A percentile compares a stretch with the other conserved stretches of the same genome.
Evolutionary conservation across 1,140 invertebrate species (phyloP).

Genomic region (Panagrolaimus sp.): DNA sequence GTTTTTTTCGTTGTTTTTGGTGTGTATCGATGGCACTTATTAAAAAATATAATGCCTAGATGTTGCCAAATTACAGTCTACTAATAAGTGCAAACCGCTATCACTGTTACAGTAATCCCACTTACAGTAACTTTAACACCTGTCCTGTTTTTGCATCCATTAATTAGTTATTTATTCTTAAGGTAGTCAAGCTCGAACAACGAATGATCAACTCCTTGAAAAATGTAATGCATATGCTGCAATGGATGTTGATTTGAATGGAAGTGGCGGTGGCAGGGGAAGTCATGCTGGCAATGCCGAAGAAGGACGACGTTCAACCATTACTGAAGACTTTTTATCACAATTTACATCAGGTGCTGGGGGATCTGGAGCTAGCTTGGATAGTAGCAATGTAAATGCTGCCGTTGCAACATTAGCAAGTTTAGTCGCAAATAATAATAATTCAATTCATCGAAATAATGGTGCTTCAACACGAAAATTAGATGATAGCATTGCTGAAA

Average conservation of each 20-base stretch:
- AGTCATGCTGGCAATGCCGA: too few species aligned
- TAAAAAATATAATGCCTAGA: too few species aligned
- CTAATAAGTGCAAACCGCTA: too few species aligned
- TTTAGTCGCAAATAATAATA: constrained; percentile 7
- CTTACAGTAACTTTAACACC: too few species aligned
- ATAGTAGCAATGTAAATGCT: not conserved
- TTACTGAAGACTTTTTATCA: not conserved
- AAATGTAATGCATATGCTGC: constrained; percentile 27
- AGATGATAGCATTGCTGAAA: not conserved
- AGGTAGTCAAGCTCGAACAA: constrained; percentile 19
- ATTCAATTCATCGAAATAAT: constrained; percentile 1
- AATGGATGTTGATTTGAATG: not conserved
- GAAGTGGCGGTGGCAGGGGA: too few species aligned
- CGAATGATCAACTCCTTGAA: constrained; percentile 34
- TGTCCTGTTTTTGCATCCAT: too few species aligned
- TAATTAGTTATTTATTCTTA: not conserved
- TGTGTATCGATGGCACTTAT: too few species aligned
- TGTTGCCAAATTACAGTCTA: too few species aligned
- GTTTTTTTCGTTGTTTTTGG: too few species aligned
- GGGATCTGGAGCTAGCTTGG: not conserved
- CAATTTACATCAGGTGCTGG: not conserved
- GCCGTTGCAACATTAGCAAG: constrained; percentile 5
- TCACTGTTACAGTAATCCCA: too few species aligned
- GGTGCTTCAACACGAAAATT: constrained; percentile 16
- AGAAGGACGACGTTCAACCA: not conserved